Evolutionary conservation across 1,140 invertebrate genomes (phyloP), one percentile per base, ranked within the genome.

Genomic region (Calephelis nemesis): DNA sequence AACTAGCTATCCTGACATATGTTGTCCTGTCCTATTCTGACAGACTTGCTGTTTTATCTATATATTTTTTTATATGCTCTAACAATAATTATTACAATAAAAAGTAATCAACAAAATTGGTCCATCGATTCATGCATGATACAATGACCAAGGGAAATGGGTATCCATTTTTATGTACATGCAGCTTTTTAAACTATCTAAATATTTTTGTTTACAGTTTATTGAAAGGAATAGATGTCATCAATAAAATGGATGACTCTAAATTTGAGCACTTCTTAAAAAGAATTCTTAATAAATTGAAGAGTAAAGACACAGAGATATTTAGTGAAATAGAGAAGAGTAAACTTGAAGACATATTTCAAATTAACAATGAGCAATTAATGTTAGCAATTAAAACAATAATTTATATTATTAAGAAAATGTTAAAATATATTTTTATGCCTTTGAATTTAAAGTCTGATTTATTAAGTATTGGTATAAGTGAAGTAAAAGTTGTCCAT

Each of bases 341-440:
- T 48, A 91, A 88, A 70, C 77, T 91, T 15, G 75, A 83, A 71
- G 83, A 81, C 71, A 88, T 91, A 78, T 90, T 91, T 73, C 80
- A 84, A 68, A 67, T 90, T 49, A 75, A 75, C 67, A 77, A 84
- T 72, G 79, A 85, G 45, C 74, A 76, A 63, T 77, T 91, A 62
- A 52, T 82, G 6, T 67, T 91, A 58, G 70, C 79, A 10, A 85
- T 90, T 12, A 91, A 88, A 81, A 83, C 85, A 30, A 69, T 87
- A 48, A 67, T 84, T 8, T 91, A 88, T 68, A 67, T 91, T 64
- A 82, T 85, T 62, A 91, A 88, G 74, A 83, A 77, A 73, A 76
- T 84, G 54, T 71, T 85, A n/a, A 91, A 88, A 52, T 89, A 74
- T 73, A 84, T 91, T 58, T 88, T 90, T 75, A 87, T 88, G 84